A percentile compares a stretch with the other conserved stretches of the same genome.
Conservation (phyloP, 2,113 vertebrate genomes). For the Pollachius pollachius region DNA sequence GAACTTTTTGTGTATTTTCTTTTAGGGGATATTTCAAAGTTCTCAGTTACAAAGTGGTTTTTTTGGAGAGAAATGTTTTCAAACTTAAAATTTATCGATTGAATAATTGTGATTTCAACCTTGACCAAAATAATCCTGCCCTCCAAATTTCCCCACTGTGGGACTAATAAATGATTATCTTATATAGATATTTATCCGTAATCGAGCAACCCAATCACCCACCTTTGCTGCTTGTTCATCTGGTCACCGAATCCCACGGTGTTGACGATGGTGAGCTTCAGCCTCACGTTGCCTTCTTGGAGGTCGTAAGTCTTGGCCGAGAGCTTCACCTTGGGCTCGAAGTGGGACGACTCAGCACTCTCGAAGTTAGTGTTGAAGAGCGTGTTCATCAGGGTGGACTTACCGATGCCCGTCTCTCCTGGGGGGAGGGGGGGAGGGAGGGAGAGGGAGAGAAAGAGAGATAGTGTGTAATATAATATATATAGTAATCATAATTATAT, state of each 20-base stretch:
- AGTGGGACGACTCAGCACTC: slow-evolving; percentile 77
- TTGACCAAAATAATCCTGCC: no score
- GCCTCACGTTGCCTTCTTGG: slow-evolving; percentile 76
- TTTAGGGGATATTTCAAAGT: no score
- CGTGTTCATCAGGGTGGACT: slow-evolving; percentile 82
- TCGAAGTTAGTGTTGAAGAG: slow-evolving; percentile 83
- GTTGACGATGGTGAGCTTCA: slow-evolving; percentile 83
- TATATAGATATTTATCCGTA: no score
- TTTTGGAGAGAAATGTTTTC: no score
- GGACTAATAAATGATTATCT: no score
- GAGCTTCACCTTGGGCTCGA: slow-evolving; percentile 75
- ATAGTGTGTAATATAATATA: background rate
- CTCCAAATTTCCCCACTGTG: no score
- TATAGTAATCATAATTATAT: no score
- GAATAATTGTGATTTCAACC: no score
- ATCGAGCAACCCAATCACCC: slow-evolving; percentile 18
- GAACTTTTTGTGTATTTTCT: no score
- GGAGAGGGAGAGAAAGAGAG: background rate
- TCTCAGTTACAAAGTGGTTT: no score
- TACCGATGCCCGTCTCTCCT: slow-evolving; percentile 85
- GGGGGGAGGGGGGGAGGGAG: slow-evolving; percentile 5
- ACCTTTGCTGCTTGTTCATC: slow-evolving; percentile 83
- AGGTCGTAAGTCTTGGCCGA: slow-evolving; percentile 77
- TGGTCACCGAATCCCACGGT: slow-evolving; percentile 87
- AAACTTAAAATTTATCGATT: no score